Evolutionary conservation across 2,888 invertebrate species (phyloP).

Genomic region (Cynaeus angustus): DNA sequence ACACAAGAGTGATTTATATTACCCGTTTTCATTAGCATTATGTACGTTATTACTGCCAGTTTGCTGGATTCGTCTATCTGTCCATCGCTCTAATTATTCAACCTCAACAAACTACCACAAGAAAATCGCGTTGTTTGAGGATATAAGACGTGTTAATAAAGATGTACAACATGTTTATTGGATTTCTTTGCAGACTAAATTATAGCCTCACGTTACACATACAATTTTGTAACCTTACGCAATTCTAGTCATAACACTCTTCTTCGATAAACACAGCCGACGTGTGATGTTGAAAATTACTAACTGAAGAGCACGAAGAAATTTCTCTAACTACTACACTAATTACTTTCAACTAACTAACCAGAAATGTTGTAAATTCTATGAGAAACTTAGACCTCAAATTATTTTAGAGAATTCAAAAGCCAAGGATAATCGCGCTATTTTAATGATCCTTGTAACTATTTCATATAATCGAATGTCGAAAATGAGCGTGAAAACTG

Average conservation of each 20-base stretch:
- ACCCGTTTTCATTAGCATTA: slow-evolving; percentile 28
- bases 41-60: slow-evolving; percentile 23
- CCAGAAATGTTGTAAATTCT: background rate
- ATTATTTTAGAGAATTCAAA: slow-evolving; percentile 9
- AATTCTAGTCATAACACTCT: slow-evolving; percentile 49
- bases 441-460: slow-evolving; percentile 19
- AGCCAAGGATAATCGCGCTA: slow-evolving; percentile 11
- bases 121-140: slow-evolving; percentile 6
- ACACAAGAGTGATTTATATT: slow-evolving; percentile 26
- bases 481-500: slow-evolving; percentile 21
- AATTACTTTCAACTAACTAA: slow-evolving; percentile 20
- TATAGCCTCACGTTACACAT: slow-evolving; percentile 46
- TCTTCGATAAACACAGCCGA: slow-evolving; percentile 50
- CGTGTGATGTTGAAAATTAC: slow-evolving; percentile 47
- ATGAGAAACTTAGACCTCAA: slow-evolving; percentile 2
- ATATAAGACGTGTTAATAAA: slow-evolving; percentile 30
- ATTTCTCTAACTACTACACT: slow-evolving; percentile 6
- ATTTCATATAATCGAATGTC: slow-evolving; percentile 3
- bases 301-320: slow-evolving; percentile 2
- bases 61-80: slow-evolving; percentile 22
- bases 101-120: background rate
- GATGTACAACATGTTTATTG: slow-evolving; percentile 43
- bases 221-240: slow-evolving; percentile 48
- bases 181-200: slow-evolving; percentile 47
- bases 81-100: slow-evolving; percentile 27